These are phyloP conservation scores for Terrapene triunguis DNA, from an alignment of 2,113 vertebrate genomes.

Conservation along the genomic window DNA sequence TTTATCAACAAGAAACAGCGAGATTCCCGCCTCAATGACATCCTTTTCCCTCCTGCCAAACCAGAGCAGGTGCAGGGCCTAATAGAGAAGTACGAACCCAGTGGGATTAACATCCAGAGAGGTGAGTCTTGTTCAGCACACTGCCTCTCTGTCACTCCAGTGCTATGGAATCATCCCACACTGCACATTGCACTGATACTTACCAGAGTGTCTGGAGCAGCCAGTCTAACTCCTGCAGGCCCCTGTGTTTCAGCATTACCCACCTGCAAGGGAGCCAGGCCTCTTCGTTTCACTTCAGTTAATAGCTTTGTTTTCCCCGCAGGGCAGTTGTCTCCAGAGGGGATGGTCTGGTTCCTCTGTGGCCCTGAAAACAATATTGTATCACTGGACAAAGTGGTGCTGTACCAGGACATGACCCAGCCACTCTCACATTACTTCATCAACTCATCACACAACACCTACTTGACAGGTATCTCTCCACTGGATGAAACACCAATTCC, in stretches of 20 bases:
- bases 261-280: neutral
- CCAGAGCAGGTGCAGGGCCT: conserved; percentile 92
- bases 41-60: conserved; percentile 89
- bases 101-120: conserved; percentile 87
- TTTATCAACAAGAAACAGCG: conserved; percentile 97
- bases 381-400: conserved; percentile 86
- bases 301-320: neutral
- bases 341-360: conserved; percentile 91
- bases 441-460: conserved; percentile 99
- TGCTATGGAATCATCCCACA: accelerated
- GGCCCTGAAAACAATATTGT: conserved; percentile 91
- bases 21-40: conserved; percentile 92
- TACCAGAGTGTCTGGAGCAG: neutral
- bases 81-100: conserved; percentile 95
- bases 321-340: conserved; percentile 95
- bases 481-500: neutral
- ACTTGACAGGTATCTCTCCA: conserved; percentile 87
- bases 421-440: conserved; percentile 95
- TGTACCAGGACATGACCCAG: conserved; percentile 93
- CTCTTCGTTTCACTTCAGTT: accelerated
- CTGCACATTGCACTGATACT: neutral
- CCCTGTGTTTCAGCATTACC: neutral
- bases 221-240: neutral
- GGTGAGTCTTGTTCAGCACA: conserved; percentile 78
- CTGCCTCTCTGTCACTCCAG: neutral